Percentiles rank a stretch among this genome's conserved stretches.
These are phyloP conservation scores for Phataginus tricuspis DNA, from an alignment of 2,797 vertebrate species.

Conservation along the genomic window DNA sequence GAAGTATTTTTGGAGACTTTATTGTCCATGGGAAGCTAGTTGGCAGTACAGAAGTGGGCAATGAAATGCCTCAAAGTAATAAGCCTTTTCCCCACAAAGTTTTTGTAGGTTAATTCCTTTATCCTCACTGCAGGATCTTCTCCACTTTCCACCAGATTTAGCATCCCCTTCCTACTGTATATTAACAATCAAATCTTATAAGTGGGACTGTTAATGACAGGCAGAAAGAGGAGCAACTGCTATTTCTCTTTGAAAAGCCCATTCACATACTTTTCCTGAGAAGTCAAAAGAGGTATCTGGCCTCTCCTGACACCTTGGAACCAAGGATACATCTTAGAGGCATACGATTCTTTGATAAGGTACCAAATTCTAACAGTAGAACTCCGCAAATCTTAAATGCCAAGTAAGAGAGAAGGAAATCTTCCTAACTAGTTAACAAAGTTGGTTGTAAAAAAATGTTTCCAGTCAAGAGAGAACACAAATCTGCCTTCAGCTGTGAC, in stretches of 20 bases:
- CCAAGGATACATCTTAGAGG: not conserved
- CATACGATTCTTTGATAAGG: not conserved
- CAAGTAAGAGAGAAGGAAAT: not conserved
- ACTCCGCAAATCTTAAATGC: not conserved
- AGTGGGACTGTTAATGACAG: not conserved
- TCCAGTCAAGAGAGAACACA: not conserved
- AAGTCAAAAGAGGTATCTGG: not conserved
- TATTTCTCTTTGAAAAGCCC: not conserved
- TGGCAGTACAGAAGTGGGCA: not conserved
- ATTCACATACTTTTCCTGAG: not conserved
- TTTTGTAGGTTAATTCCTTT: slow-evolving; percentile 42
- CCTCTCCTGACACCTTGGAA: not conserved
- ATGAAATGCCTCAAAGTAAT: slow-evolving; percentile 30
- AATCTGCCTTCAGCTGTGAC: not conserved
- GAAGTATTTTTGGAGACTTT: slow-evolving; percentile 31
- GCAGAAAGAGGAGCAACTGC: not conserved
- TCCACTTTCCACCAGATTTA: slow-evolving; percentile 38
- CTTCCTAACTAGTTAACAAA: not conserved
- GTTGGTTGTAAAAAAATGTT: not conserved
- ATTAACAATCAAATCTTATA: not conserved
- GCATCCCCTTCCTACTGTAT: not conserved
- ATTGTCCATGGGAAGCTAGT: slow-evolving; percentile 22
- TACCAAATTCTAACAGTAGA: not conserved
- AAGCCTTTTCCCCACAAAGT: not conserved
- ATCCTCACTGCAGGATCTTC: not conserved